Evolutionary conservation across 2,888 invertebrate species (phyloP), one percentile per base, ranked within the genome.

Genomic region (Liopterus haemorrhoidalis): DNA sequence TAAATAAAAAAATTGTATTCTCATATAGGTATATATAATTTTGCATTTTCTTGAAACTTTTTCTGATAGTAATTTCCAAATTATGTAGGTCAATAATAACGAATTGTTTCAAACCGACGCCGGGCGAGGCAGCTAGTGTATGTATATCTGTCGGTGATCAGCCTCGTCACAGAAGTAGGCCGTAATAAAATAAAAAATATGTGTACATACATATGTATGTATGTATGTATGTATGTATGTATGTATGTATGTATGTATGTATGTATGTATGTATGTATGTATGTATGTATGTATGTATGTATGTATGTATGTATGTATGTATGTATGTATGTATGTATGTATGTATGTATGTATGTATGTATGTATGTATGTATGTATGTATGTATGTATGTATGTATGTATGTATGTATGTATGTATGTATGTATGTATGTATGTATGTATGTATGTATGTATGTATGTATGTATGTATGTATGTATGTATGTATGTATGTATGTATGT

Each of bases 221-320:
- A 30, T 30, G 12, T 30, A 30, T 30, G 12, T 30, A 30, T 30
- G 12, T 30, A 30, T 30, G 12, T 30, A 30, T 32, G 18, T 32
- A 54, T 30, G 31, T 30, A 30, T 30, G 8, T 30, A 11, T 9
- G 11, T 30, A 11, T 30, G 31, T 30, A 30, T 30, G 31, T 30
- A 30, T 30, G 11, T 30, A 11, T 30, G 31, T 30, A 30, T 30
- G 31, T 30, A 30, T 30, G 11, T 30, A 6, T 30, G 31, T 30
- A 11, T 30, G 11, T 30, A 30, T 30, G 31, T 30, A 30, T 30
- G 11, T 30, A 11, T 30, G 31, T 30, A 30, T 30, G 31, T 30
- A 11, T 30, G 11, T 30, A 11, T 30, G 31, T 9, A 30, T 30
- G 20, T 35, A 35, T 19, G 20, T 35, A 35, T 35, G 20, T 35